Evolutionary conservation across 2,113 vertebrate species (phyloP).

Genomic region (Gopherus flavomarginatus): DNA sequence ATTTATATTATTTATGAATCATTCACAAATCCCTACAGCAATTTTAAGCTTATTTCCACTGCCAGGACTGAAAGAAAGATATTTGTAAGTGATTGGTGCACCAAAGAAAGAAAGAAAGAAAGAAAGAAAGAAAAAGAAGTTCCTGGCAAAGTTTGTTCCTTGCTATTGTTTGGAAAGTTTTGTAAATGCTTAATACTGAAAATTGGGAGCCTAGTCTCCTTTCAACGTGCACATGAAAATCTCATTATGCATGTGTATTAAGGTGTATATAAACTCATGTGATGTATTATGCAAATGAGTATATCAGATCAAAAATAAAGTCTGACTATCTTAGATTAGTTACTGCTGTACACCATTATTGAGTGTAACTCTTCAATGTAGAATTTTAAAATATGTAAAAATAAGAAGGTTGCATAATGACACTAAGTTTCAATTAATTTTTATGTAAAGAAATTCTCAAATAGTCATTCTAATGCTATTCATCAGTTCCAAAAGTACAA

Average conservation of each 20-base stretch:
- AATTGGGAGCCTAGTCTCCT: slow-evolving; percentile 54
- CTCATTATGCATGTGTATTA: slow-evolving; percentile 47
- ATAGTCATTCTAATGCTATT: slow-evolving; percentile 71
- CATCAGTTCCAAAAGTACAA: slow-evolving; percentile 64
- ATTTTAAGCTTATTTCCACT: background rate
- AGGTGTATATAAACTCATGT: slow-evolving; percentile 44
- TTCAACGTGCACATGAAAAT: slow-evolving; percentile 18
- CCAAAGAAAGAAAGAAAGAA: background rate
- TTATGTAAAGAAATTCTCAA: slow-evolving; percentile 70
- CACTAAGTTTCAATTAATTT: slow-evolving; percentile 67
- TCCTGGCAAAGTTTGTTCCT: background rate
- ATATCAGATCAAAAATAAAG: slow-evolving; percentile 20
- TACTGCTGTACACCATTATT: slow-evolving; percentile 41
- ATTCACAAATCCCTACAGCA: background rate
- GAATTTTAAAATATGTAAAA: slow-evolving; percentile 57
- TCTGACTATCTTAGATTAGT: slow-evolving; percentile 47
- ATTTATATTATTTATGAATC: background rate
- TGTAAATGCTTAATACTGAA: slow-evolving; percentile 49
- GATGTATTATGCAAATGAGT: slow-evolving; percentile 41
- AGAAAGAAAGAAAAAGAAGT: background rate
- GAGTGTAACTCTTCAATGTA: slow-evolving; percentile 37
- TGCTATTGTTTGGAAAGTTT: slow-evolving; percentile 44
- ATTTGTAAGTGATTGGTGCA: background rate
- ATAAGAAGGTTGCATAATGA: slow-evolving; percentile 51
- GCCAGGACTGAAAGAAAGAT: background rate